Evolutionary conservation across 2,797 vertebrate genomes (phyloP), one percentile per base, ranked within the genome.

Genomic region (Nasua narica): DNA sequence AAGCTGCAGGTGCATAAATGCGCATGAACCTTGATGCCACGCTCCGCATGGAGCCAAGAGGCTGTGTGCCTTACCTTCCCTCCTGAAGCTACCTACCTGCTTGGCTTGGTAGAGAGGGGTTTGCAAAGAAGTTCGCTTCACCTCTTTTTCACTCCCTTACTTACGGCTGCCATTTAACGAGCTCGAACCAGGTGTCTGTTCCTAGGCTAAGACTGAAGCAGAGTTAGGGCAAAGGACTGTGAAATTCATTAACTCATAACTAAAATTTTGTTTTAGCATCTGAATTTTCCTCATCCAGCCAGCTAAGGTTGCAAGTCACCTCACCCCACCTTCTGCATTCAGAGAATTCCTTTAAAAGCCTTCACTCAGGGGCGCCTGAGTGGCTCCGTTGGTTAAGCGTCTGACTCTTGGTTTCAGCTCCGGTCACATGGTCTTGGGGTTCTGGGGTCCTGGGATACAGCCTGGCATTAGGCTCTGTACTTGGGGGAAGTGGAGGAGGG

Each of bases 201-300:
- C 56, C 25, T 6, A 79, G 83, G 46, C 46, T 3, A 58, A 95
- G 76, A 65, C 82, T 8, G 48, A 87, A 76, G 69, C 74, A 37
- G 78, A 96, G 50, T 9, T 27, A 94, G 76, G 60, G 72, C 76
- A 84, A 70, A 85, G 72, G 93, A 95, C 96, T 83, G 90, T 94
- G 96, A 88, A 93, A 58, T 95, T 78, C 92, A 95, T 86, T 60
- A 93, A 50, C 87, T 92, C 79, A n/a, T n/a, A n/a, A n/a, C n/a
- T n/a, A n/a, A n/a, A n/a, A n/a, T n/a, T n/a, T n/a, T 58, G 50
- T 70, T 90, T 90, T 81, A 50, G 81, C 52, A 37, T 88, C 87
- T 86, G 94, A 95, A 69, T 87, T 72, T 56, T 56, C 85, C 78
- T 72, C 87, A 52, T 70, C 81, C 85, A 91, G 92, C 88, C 21